phyloP scores from a whole-genome alignment of 30 jellyfish, hydroid and myxozoan genomes.

The Rhopilema esculentum region DNA sequence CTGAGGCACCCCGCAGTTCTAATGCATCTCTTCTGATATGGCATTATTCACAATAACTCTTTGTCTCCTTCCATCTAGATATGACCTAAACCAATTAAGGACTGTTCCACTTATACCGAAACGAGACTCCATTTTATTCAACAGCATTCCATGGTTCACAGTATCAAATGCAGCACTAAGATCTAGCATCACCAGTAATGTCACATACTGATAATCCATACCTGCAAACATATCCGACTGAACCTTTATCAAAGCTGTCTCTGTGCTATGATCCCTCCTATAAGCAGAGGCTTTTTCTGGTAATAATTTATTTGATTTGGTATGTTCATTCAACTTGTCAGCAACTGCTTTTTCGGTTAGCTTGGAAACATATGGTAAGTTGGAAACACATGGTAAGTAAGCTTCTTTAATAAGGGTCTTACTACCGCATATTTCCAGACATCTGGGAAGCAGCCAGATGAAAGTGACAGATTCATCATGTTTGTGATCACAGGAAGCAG shows the following conservation, averaged over 20 bases:
- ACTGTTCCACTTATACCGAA: constrained; percentile 59
- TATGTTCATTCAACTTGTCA: too few relatives aligned
- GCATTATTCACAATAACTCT: too few relatives aligned
- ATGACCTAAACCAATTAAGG: constrained; percentile 53
- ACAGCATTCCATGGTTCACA: constrained; percentile 1
- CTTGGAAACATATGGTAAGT: too few relatives aligned
- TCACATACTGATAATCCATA: constrained; percentile 45
- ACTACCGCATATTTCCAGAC: constrained; percentile 49
- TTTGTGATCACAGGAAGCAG: too few relatives aligned
- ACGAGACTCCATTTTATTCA: constrained; percentile 2
- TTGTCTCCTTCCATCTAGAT: too few relatives aligned
- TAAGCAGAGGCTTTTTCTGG: constrained; percentile 42
- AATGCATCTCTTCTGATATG: too few relatives aligned
- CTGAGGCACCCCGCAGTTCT: too few relatives aligned
- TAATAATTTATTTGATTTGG: constrained; percentile 49
- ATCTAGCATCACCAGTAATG: not conserved
- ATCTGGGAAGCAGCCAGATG: too few relatives aligned
- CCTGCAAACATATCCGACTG: constrained; percentile 47
- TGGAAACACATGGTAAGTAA: too few relatives aligned
- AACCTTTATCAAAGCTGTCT: constrained; percentile 61
- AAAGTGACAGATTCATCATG: too few relatives aligned
- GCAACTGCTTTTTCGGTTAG: too few relatives aligned
- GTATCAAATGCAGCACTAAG: constrained; percentile 4
- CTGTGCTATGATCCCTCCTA: constrained; percentile 61
- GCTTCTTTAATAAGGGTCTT: not conserved